Conservation (phyloP, 2,797 vertebrate species). For the Neostethus bicornis region DNA sequence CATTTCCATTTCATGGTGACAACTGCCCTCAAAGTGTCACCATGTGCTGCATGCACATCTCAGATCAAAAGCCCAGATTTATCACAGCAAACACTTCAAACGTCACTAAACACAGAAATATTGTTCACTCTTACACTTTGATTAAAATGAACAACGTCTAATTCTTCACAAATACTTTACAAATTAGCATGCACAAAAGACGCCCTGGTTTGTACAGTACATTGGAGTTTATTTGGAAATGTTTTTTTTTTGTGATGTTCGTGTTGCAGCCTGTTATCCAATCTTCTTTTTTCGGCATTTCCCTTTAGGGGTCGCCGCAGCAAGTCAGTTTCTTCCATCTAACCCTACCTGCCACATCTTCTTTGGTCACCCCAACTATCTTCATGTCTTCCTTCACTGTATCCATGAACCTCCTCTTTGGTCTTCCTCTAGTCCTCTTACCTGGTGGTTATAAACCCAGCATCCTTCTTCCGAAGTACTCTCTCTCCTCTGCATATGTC, state of each 20-base stretch:
- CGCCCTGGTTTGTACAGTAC: neutral
- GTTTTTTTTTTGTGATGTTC: neutral
- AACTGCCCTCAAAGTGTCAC: slow-evolving; percentile 74
- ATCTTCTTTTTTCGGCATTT: neutral
- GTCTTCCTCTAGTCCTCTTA: too few relatives aligned
- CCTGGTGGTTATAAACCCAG: too few relatives aligned
- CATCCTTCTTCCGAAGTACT: too few relatives aligned
- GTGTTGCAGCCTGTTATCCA: neutral
- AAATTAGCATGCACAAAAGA: neutral
- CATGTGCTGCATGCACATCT: slow-evolving; percentile 30
- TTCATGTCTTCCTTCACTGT: too few relatives aligned
- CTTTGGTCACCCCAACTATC: too few relatives aligned
- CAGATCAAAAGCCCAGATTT: slow-evolving; percentile 54
- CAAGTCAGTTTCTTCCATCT: too few relatives aligned
- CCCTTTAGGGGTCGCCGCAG: too few relatives aligned
- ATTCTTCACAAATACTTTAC: slow-evolving; percentile 18
- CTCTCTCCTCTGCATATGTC: too few relatives aligned
- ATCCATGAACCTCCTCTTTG: too few relatives aligned
- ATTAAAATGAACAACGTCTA: slow-evolving; percentile 26
- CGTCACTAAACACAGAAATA: slow-evolving; percentile 35
- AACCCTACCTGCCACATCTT: too few relatives aligned
- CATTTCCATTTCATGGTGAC: slow-evolving; percentile 69
- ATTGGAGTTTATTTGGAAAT: neutral
- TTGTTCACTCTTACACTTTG: slow-evolving; percentile 28
- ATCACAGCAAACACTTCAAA: slow-evolving; percentile 50